Percentiles rank a stretch among this genome's conserved stretches.
phyloP scores from a whole-genome alignment of 2,797 vertebrate genomes.

The Aeoliscus strigatus region DNA sequence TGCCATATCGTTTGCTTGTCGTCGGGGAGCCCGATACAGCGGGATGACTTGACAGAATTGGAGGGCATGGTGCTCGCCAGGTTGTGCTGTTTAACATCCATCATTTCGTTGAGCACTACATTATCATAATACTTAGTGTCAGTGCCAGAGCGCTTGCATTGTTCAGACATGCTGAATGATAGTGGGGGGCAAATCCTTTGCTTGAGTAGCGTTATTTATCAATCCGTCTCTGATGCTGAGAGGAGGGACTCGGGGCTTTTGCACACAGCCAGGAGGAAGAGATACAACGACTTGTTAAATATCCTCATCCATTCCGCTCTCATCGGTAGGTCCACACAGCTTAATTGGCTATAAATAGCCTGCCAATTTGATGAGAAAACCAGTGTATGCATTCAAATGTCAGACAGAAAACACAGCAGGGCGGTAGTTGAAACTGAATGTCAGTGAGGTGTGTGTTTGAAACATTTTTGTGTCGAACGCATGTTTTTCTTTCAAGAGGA shows the following conservation, averaged over 20 bases:
- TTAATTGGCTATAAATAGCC: conserved; percentile 70
- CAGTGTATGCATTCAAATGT: conserved; percentile 49
- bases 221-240: conserved; percentile 69
- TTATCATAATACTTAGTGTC: conserved; percentile 73
- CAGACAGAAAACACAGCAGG: conserved; percentile 47
- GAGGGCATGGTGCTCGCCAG: conserved; percentile 41
- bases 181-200: conserved; percentile 72
- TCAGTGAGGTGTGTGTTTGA: background rate
- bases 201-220: conserved; percentile 72
- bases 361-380: conserved; percentile 58
- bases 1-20: conserved; percentile 45
- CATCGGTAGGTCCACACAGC: conserved; percentile 58
- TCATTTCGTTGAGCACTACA: conserved; percentile 67
- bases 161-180: conserved; percentile 70
- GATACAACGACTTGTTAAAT: conserved; percentile 71
- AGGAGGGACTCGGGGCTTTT: conserved; percentile 59
- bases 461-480: too few relatives aligned
- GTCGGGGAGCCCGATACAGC: conserved; percentile 37
- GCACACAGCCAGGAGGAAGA: conserved; percentile 63
- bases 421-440: conserved; percentile 39
- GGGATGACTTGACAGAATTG: conserved; percentile 65
- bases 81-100: conserved; percentile 70
- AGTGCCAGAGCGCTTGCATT: conserved; percentile 60
- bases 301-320: conserved; percentile 71
- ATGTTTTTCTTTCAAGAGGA: too few relatives aligned